Base-by-base conservation (phyloP, 2,888 invertebrate genomes). In the Lycia hirtaria region DNA sequence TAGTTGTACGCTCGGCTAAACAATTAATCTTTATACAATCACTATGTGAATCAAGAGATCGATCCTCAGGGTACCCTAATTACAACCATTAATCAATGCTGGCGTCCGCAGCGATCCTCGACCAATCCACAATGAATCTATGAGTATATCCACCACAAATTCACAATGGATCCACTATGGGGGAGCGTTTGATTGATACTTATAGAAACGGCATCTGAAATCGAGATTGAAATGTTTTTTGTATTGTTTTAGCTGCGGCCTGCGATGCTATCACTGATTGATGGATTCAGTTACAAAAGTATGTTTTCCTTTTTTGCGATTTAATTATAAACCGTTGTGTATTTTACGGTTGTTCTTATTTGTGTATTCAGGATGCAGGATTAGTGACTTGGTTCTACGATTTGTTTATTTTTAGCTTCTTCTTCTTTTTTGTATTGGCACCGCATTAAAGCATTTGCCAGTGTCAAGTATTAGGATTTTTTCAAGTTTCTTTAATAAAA, bases 51-150 rank as follows among this genome's bases (percentile, higher is more conserved):
- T 3, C 12, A 6, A 12, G 15, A 41, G 12, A 30, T 28, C 15
- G 33, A 33, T 32, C 37, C 17, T 38, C 48, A 14, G 14, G 14
- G 35, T 22, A 38, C 15, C 47, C 24, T 56, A 64, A 60, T 64
- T 56, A 58, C 49, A 57, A 44, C 60, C 45, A 60, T 60, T 58
- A 60, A 64, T 64, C 64, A 64, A 58, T 4, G 12, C 41, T 35
- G 10, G 10, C 44, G 48, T 54, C 22, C 41, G 17, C 41, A 5
- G 15, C 32, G 49, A 55, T 57, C 45, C 32, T 41, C 37, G 41
- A 40, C 19, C 32, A 38, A 54, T 58, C 48, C 59, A 53, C 57
- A 57, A 57, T 32, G 14, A 57, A 53, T 41, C 45, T 44, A 19
- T 58, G 58, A 64, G n/a, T 15, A 17, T 14, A 40, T 5, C 40